A percentile compares a stretch with the other conserved stretches of the same genome.
phyloP scores from a whole-genome alignment of 2,113 vertebrate species.

The Lipophrys pholis region DNA sequence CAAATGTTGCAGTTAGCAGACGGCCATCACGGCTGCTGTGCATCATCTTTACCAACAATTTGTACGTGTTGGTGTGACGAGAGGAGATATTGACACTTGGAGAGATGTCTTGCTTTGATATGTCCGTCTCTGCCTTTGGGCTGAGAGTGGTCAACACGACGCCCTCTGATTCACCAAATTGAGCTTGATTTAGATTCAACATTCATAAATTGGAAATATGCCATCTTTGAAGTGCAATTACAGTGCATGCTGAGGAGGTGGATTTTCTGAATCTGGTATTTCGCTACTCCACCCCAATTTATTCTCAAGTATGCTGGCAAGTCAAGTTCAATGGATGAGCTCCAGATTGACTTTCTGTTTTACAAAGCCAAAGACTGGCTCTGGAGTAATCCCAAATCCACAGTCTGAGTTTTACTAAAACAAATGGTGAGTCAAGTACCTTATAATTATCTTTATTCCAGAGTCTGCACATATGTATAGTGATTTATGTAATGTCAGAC shows the following conservation, averaged over 20 bases:
- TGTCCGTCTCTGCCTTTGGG: conserved; percentile 71
- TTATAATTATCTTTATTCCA: conserved; percentile 42
- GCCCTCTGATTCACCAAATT: conserved; percentile 62
- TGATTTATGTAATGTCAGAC: conserved; percentile 35
- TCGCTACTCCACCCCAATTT: conserved; percentile 52
- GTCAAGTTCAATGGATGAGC: conserved; percentile 38
- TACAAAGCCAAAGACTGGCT: conserved; percentile 22
- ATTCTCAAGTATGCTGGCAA: conserved; percentile 19
- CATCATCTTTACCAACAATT: conserved; percentile 36
- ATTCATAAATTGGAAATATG: conserved; percentile 73
- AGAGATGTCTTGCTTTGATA: conserved; percentile 77
- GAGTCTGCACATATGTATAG: conserved; percentile 19
- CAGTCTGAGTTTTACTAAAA: conserved; percentile 4
- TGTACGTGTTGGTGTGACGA: conserved; percentile 43
- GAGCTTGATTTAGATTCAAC: conserved; percentile 72
- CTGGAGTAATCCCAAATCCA: too few species aligned
- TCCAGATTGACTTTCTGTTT: conserved; percentile 30
- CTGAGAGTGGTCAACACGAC: conserved; percentile 68
- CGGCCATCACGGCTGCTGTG: conserved; percentile 57
- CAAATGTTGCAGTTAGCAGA: conserved; percentile 43
- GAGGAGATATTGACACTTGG: conserved; percentile 71
- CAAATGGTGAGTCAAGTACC: conserved; percentile 31
- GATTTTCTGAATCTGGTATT: conserved; percentile 54
- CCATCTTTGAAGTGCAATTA: conserved; percentile 75
- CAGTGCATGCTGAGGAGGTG: conserved; percentile 49